These are phyloP conservation scores for Drosophila nr. fundita DNA, from an alignment of 2,888 invertebrate species.

Conservation along the genomic window DNA sequence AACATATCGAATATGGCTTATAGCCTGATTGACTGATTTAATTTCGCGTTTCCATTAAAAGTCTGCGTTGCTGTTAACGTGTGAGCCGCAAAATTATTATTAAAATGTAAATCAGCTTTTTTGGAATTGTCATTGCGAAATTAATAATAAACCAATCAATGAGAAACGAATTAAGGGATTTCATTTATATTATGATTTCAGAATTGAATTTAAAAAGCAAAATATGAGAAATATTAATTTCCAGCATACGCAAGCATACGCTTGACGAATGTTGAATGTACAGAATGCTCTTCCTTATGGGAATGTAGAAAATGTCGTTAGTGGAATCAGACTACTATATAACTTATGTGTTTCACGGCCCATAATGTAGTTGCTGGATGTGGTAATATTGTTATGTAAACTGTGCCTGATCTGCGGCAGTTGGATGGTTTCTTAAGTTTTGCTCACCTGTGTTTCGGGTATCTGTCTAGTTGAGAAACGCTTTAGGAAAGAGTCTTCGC, in stretches of 20 bases:
- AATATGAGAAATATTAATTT: background rate
- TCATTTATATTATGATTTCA: too few relatives aligned
- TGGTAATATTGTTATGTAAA: background rate
- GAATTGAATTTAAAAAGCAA: too few relatives aligned
- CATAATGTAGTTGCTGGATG: background rate
- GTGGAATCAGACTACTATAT: background rate
- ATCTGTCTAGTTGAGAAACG: constrained; percentile 97
- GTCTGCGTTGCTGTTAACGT: too few relatives aligned
- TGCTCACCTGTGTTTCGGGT: constrained; percentile 92
- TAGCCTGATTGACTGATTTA: background rate
- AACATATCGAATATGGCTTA: background rate
- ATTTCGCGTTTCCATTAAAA: too few relatives aligned
- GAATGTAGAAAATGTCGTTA: background rate
- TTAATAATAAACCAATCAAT: background rate
- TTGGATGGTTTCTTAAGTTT: background rate
- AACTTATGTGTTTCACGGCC: background rate
- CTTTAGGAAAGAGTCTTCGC: constrained; percentile 96
- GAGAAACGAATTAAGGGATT: too few relatives aligned
- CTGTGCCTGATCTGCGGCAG: background rate
- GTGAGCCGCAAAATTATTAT: too few relatives aligned
- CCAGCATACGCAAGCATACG: background rate
- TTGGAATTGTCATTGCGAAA: background rate
- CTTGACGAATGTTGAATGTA: background rate
- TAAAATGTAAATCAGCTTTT: too few relatives aligned
- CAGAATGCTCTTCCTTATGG: background rate